phyloP scores from a whole-genome alignment of 2,797 vertebrate species.

The Menidia menidia region DNA sequence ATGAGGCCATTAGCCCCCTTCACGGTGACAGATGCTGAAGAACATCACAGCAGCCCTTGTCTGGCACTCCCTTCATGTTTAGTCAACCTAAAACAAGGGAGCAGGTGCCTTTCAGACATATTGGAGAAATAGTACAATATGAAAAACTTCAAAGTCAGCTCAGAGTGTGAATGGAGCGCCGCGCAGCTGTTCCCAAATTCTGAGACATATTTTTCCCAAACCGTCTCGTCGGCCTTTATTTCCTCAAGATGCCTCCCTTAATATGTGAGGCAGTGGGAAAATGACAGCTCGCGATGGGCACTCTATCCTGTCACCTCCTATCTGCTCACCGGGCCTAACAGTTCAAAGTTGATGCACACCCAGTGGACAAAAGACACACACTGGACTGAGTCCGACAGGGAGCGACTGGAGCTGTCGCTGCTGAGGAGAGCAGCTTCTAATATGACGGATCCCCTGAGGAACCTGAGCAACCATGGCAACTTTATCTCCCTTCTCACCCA shows the following conservation, averaged over 20 bases:
- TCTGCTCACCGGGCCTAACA: conserved; percentile 38
- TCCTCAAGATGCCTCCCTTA: conserved; percentile 26
- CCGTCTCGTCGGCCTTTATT: conserved; percentile 48
- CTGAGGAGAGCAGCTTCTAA: conserved; percentile 31
- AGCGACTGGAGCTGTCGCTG: conserved; percentile 35
- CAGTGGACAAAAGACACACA: conserved; percentile 34
- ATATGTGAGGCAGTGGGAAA: conserved; percentile 24
- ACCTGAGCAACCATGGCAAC: conserved; percentile 60
- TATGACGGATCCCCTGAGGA: conserved; percentile 53
- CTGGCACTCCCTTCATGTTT: conserved; percentile 55
- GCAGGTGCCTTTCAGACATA: conserved; percentile 56
- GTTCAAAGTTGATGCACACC: conserved; percentile 70
- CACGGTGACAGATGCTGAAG: conserved; percentile 33
- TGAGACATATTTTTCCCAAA: conserved; percentile 21
- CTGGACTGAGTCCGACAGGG: conserved; percentile 23
- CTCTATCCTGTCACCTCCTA: conserved; percentile 38
- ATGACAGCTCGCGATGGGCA: conserved; percentile 8
- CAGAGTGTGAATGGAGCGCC: conserved; percentile 32
- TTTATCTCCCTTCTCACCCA: conserved; percentile 28
- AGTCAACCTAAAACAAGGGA: conserved; percentile 49
- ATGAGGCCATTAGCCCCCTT: conserved; percentile 52
- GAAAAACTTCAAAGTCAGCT: conserved; percentile 64
- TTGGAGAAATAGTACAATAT: conserved; percentile 48
- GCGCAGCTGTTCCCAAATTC: conserved; percentile 17
- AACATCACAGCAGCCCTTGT: conserved; percentile 46